These are phyloP conservation scores for Actenoides lindsayi DNA, from an alignment of 2,113 vertebrate genomes.

Conservation along the genomic window DNA sequence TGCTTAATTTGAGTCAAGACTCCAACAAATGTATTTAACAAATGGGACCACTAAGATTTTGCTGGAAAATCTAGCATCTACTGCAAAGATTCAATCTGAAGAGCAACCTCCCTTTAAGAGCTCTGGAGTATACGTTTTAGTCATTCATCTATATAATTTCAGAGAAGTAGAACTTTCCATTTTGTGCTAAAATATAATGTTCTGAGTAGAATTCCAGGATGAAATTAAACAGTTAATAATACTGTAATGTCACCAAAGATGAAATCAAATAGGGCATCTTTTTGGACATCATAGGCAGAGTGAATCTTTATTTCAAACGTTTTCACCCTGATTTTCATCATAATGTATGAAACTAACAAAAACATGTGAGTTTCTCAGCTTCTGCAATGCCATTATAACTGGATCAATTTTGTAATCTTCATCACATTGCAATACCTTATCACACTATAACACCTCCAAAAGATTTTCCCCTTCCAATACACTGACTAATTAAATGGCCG, in stretches of 20 bases:
- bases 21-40: constrained; percentile 50
- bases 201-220: constrained; percentile 8
- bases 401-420: neutral
- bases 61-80: neutral
- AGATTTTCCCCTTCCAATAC: neutral
- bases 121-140: constrained; percentile 19
- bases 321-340: neutral
- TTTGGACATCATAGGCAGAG: neutral
- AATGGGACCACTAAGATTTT: neutral
- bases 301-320: neutral
- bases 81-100: neutral
- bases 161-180: constrained; percentile 14
- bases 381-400: neutral
- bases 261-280: neutral
- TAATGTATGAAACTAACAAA: neutral
- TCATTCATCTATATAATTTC: constrained; percentile 4
- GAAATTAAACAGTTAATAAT: neutral
- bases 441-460: neutral
- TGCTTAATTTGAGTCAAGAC: neutral
- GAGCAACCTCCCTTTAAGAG: neutral
- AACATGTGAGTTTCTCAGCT: neutral
- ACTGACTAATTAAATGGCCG: neutral
- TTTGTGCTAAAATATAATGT: neutral
- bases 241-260: neutral
- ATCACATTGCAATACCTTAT: neutral